A percentile compares a stretch with the other conserved stretches of the same genome.
Evolutionary conservation across 2,888 invertebrate species (phyloP).

Genomic region (Caenorhabditis sp.): DNA sequence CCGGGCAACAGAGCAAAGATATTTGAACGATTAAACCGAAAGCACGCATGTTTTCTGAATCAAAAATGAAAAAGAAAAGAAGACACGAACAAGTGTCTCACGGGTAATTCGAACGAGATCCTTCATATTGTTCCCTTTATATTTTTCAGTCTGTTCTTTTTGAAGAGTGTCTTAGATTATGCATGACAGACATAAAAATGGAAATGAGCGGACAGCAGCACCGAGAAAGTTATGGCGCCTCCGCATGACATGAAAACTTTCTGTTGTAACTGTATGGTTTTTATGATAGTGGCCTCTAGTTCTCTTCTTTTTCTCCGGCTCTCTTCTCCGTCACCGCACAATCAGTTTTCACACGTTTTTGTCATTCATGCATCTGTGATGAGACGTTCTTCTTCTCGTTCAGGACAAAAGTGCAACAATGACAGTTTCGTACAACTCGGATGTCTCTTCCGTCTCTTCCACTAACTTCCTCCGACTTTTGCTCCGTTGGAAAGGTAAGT

Average conservation of each 20-base stretch:
- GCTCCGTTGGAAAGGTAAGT: constrained; percentile 69
- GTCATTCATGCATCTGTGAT: not conserved
- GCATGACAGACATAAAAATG: too few species aligned
- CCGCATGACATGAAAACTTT: too few species aligned
- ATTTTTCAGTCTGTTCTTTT: too few species aligned
- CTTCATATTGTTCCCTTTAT: too few species aligned
- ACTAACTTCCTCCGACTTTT: constrained; percentile 65
- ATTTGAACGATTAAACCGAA: constrained; percentile 30
- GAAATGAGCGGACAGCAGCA: too few species aligned
- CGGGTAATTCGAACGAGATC: too few species aligned
- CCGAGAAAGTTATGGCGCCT: too few species aligned
- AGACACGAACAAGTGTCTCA: too few species aligned
- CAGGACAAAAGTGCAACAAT: constrained; percentile 46
- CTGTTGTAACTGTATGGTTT: constrained; percentile 5
- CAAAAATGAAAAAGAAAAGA: too few species aligned
- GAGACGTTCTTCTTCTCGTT: not conserved
- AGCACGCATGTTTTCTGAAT: constrained; percentile 18
- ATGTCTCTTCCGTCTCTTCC: constrained; percentile 68
- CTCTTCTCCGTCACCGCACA: not conserved
- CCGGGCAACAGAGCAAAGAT: constrained; percentile 6
- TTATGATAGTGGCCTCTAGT: constrained; percentile 15
- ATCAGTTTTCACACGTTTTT: constrained; percentile 14
- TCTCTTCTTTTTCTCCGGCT: not conserved
- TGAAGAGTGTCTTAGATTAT: too few species aligned
- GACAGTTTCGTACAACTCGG: constrained; percentile 75